Evolutionary conservation across 2,888 invertebrate genomes (phyloP).

Genomic region (Brenthis hecate): DNA sequence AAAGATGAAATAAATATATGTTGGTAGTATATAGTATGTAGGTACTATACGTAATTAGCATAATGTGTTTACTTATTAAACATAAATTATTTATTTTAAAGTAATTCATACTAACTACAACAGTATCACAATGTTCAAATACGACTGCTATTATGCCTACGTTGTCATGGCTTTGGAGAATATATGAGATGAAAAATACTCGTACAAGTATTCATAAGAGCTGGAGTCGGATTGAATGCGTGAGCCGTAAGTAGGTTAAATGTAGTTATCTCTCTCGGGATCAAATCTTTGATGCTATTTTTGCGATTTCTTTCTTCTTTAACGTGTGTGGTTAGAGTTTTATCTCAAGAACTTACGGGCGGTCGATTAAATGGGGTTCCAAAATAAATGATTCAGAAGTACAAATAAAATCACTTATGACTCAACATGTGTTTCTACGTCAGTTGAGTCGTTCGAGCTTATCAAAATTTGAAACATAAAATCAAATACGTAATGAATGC

Average conservation of each 20-base stretch:
- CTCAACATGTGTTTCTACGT: not conserved
- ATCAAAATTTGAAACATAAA: not conserved
- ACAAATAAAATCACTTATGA: not conserved
- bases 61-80: no score
- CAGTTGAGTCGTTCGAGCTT: no score
- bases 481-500: not conserved
- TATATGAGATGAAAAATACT: slow-evolving; percentile 2
- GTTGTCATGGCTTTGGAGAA: not conserved
- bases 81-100: not conserved
- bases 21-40: no score
- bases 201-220: slow-evolving; percentile 16
- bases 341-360: slow-evolving; percentile 56
- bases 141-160: not conserved
- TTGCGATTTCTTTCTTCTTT: slow-evolving; percentile 62
- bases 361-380: slow-evolving; percentile 53
- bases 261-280: slow-evolving; percentile 58
- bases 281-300: slow-evolving; percentile 70
- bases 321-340: slow-evolving; percentile 66
- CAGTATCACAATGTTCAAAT: not conserved
- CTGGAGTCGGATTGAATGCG: slow-evolving; percentile 20
- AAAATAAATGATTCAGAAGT: slow-evolving; percentile 40
- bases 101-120: not conserved
- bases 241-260: slow-evolving; percentile 63
- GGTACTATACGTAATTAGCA: no score
- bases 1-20: no score